These are phyloP conservation scores for Hydrotaea cyrtoneurina DNA, from an alignment of 2,888 invertebrate species.

Conservation along the genomic window DNA sequence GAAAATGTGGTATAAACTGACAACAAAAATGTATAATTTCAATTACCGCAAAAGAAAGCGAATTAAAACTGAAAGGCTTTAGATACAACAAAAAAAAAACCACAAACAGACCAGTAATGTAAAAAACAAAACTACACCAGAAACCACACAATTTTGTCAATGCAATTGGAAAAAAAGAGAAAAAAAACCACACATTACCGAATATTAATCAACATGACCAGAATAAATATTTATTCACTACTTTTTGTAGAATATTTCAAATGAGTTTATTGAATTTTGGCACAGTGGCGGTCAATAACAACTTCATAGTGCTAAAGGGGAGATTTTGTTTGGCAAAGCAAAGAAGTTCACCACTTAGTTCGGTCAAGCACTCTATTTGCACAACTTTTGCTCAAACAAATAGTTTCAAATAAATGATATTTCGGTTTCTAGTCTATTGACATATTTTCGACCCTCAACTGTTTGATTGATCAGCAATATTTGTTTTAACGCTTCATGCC, in stretches of 20 bases:
- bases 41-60: conserved; percentile 17
- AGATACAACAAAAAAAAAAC: conserved; percentile 48
- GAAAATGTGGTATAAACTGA: not conserved
- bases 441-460: too few species aligned
- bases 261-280: conserved; percentile 17
- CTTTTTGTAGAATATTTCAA: conserved; percentile 15
- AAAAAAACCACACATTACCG: conserved; percentile 56
- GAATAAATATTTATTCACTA: conserved; percentile 48
- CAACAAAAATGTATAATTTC: not conserved
- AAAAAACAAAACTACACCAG: too few species aligned
- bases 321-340: too few species aligned
- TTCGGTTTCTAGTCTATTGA: too few species aligned
- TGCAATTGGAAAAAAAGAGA: too few species aligned
- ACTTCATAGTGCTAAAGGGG: too few species aligned
- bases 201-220: conserved; percentile 52
- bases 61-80: conserved; percentile 17
- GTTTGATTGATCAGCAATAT: not conserved
- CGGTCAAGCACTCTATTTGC: too few species aligned
- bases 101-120: too few species aligned
- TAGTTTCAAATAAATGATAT: too few species aligned
- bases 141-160: too few species aligned
- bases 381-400: too few species aligned
- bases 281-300: not conserved
- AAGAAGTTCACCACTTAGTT: too few species aligned
- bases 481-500: not conserved